Base-by-base conservation (phyloP, 2,113 vertebrate species). In the Bufo gargarizans region DNA sequence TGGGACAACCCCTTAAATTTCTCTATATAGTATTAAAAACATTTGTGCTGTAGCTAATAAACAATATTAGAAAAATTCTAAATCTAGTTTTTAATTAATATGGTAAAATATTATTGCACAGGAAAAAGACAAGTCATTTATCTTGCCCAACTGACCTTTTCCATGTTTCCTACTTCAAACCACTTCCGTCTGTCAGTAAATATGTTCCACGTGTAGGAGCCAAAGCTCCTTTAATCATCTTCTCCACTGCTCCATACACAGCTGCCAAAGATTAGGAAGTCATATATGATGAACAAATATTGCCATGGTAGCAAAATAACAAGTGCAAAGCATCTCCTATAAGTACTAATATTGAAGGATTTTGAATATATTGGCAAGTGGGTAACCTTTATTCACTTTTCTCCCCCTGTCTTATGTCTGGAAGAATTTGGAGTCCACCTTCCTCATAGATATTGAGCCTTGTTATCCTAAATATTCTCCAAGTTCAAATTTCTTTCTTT, bases 151-250 rank as follows among this genome's bases (percentile, higher is more conserved):
- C 49, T 84, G 82, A 84, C 82, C 82, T 84, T 84, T 84, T 55
- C 82, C 49, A 22, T 84, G 63, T 71, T 84, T 84, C 65, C 63
- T 84, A 84, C 65, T 69, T 84, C 47, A 71, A 84, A 69, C 82
- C 50, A 69, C 82, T 84, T 84, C 82, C 63, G 82, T 84, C 11
- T n/a, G 63, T 69, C 82, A 84, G 82, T 69, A 71, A 84, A 55
- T 50, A 84, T 84, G 63, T 84, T 69, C 63, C 82, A 84, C 63
- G 20, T 71, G 49, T 84, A 84, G 49, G 49, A 84, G 82, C 82
- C 82, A 84, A 84, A 50, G 49, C 47, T 53, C n/a, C 65, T 84
- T 84, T 84, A 84, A 84, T 71, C 82, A 84, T 33, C 81, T n/a
- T 83, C 82, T 84, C 82, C 49, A 84, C 43, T 84, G 20, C 82